Base-by-base conservation (phyloP, 1,140 invertebrate species). In the Planococcus citri region DNA sequence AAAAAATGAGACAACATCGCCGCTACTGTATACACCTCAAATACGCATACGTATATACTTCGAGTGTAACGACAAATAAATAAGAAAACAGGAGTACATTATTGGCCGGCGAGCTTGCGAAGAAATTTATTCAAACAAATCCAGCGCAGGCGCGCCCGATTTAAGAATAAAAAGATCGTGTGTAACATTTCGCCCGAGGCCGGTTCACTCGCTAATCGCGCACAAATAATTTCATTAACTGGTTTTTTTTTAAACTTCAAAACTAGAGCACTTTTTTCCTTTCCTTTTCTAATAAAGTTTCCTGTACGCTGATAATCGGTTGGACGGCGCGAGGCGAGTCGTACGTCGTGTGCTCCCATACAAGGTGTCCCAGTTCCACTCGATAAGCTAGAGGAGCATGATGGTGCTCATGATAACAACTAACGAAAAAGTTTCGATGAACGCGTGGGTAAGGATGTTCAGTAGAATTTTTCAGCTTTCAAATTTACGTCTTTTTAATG, bases 201-300 rank as follows among this genome's bases (percentile, higher is more conserved):
- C 22, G 6, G 41, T 25, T 64, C 51, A 22, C 22, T 27, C 25
- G 60, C 25, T 64, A 64, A 64, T 64, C 60, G 60, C 51, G 51
- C 60, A 64, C 60, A 64, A 64, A 64, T 64, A 64, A 64, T 64
- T 64, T 64, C 60, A 64, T 64, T 64, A 64, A 64, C 60, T 27
- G 25, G 60, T 64, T 64, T 64, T 64, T 64, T 58, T 58, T 58
- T 58, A 3, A 4, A 6, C 9, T 24, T 25, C 25, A 64, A 9
- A 64, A 64, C 60, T 64, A 64, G 60, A 64, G 60, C 60, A 64
- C 60, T 64, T 64, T 64, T 64, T 64, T 27, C 60, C 60, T 64
- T 64, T 64, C 60, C 60, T 64, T 64, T 64, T 64, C 25, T 64
- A 64, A 8, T 8, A 20, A 33, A 33, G 17, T 51, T 51, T 51